phyloP scores from a whole-genome alignment of 2,113 vertebrate genomes.

The Fulmarus glacialis region DNA sequence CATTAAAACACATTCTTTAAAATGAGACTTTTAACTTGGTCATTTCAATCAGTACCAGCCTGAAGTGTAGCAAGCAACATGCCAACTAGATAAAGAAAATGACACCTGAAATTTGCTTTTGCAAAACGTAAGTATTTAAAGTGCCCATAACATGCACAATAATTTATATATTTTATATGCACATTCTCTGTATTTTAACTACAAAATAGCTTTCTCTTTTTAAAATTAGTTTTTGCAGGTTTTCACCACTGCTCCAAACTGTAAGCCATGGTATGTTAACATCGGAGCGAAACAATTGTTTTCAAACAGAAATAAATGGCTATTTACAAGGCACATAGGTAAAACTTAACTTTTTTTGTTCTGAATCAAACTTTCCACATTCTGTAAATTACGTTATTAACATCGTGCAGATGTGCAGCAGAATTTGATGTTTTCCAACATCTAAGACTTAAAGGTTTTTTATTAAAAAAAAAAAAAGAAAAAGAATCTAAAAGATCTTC shows the following conservation, averaged over 20 bases:
- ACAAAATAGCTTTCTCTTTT: background rate
- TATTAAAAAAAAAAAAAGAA: background rate
- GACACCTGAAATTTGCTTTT: constrained; percentile 22
- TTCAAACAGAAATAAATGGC: background rate
- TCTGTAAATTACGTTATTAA: background rate
- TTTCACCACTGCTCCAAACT: background rate
- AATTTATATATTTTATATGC: background rate
- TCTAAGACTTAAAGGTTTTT: background rate
- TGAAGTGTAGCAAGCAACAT: background rate
- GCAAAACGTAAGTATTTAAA: background rate
- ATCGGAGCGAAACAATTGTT: background rate
- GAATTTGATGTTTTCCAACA: background rate
- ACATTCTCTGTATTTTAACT: background rate
- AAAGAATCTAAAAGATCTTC: background rate
- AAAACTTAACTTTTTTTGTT: background rate
- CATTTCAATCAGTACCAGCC: constrained; percentile 35
- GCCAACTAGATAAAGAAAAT: constrained; percentile 3
- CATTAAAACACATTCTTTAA: constrained; percentile 71
- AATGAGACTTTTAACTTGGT: constrained; percentile 44
- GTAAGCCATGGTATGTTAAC: background rate
- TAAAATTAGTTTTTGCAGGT: background rate
- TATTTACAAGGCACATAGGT: background rate
- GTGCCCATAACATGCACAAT: background rate
- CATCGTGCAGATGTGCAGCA: background rate
- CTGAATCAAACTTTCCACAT: background rate